Evolutionary conservation across 2,797 vertebrate genomes (phyloP).

Genomic region (Nyctalus aviator): DNA sequence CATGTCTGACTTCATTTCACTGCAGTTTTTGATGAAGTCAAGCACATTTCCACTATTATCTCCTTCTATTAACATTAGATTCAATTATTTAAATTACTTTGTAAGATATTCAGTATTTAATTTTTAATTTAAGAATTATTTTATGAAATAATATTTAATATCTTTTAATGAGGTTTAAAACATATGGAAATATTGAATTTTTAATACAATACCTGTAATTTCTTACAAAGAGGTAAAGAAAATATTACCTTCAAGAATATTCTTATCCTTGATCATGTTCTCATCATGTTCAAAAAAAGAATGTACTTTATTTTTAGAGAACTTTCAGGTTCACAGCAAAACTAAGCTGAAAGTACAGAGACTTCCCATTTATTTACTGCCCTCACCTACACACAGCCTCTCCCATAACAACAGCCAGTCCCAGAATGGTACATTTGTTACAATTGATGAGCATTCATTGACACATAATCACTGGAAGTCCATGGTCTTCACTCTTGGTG

Average conservation of each 20-base stretch:
- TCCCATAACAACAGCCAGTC: background rate
- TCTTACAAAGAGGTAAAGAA: constrained; percentile 58
- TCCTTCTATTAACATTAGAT: constrained; percentile 21
- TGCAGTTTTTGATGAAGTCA: constrained; percentile 50
- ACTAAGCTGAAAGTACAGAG: background rate
- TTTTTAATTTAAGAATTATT: constrained; percentile 66
- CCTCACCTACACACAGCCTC: background rate
- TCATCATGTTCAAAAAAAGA: background rate
- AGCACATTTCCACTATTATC: constrained; percentile 29
- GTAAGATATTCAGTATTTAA: constrained; percentile 61
- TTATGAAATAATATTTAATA: constrained; percentile 67
- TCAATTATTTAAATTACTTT: constrained; percentile 73
- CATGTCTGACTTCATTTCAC: constrained; percentile 55
- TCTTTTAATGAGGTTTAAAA: constrained; percentile 68
- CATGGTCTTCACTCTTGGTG: background rate
- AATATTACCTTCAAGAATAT: constrained; percentile 41
- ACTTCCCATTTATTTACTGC: background rate
- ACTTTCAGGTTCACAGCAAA: constrained; percentile 29
- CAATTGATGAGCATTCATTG: background rate
- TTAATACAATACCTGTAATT: constrained; percentile 29
- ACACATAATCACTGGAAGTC: background rate
- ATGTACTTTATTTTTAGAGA: constrained; percentile 19
- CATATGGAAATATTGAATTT: constrained; percentile 63
- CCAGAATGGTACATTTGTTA: background rate
- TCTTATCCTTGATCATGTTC: background rate